Evolutionary conservation across 1,140 invertebrate genomes (phyloP).

Genomic region (Pollicipes pollicipes): DNA sequence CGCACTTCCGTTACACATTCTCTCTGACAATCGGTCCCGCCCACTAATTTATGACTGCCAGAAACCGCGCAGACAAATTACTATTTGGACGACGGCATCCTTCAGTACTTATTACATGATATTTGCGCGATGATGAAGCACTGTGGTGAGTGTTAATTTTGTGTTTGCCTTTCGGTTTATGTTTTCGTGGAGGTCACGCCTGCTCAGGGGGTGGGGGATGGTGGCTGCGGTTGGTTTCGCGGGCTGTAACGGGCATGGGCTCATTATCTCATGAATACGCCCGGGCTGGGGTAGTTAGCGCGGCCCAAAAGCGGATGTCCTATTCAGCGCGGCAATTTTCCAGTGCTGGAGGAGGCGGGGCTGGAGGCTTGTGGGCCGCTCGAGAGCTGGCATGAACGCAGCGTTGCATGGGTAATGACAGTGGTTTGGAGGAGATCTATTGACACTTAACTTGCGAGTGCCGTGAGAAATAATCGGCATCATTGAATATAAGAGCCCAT

Average conservation of each 20-base stretch:
- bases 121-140: not conserved
- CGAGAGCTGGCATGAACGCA: no score
- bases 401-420: no score
- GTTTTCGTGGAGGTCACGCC: no score
- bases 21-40: not conserved
- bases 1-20: not conserved
- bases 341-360: no score
- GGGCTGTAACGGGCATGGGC: no score
- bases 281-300: not conserved
- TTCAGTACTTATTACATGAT: conserved; percentile 2
- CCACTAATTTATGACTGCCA: not conserved
- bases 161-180: not conserved
- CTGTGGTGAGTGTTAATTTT: not conserved
- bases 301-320: not conserved
- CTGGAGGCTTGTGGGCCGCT: no score
- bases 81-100: not conserved
- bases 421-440: no score
- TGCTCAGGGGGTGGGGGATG: no score
- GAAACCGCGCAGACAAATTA: not conserved
- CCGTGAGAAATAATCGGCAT: no score
- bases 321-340: not conserved
- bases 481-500: not conserved
- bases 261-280: not conserved
- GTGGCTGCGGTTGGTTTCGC: no score
- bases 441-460: no score